Evolutionary conservation across 2,113 vertebrate genomes (phyloP).

Genomic region (Platysteira castanea): DNA sequence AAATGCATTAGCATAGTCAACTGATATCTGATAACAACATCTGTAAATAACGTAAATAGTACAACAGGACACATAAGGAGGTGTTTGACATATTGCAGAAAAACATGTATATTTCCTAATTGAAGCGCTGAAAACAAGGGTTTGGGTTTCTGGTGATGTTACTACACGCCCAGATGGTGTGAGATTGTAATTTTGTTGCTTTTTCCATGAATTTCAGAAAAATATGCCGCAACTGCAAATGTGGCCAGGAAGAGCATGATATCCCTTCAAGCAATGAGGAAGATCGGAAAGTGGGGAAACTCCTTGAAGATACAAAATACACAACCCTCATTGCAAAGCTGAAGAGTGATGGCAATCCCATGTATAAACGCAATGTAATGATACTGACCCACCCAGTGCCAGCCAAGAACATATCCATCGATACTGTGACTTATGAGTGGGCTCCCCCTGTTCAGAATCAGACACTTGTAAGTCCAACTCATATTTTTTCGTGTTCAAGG

Average conservation of each 20-base stretch:
- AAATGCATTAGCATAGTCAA: neutral
- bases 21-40: neutral
- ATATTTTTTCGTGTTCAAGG: neutral
- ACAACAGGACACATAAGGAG: neutral
- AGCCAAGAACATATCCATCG: slow-evolving; percentile 80
- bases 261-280: slow-evolving; percentile 86
- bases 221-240: slow-evolving; percentile 97
- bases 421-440: slow-evolving; percentile 93
- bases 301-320: slow-evolving; percentile 97
- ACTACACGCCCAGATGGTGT: neutral
- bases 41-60: neutral
- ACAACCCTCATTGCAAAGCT: slow-evolving; percentile 92
- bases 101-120: neutral
- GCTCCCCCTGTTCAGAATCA: slow-evolving; percentile 92
- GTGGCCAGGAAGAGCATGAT: slow-evolving; percentile 91
- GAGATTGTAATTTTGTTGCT: neutral
- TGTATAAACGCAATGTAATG: slow-evolving; percentile 85
- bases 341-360: slow-evolving; percentile 86
- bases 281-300: slow-evolving; percentile 92
- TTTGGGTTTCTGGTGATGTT: neutral
- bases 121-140: neutral
- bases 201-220: slow-evolving; percentile 77
- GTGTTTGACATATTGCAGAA: neutral
- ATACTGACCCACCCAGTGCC: slow-evolving; percentile 83
- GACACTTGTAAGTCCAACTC: slow-evolving; percentile 78